Percentiles rank a stretch among this genome's conserved stretches.
phyloP scores from a whole-genome alignment of 1,140 invertebrate genomes.

The Stegodyphus dumicola region DNA sequence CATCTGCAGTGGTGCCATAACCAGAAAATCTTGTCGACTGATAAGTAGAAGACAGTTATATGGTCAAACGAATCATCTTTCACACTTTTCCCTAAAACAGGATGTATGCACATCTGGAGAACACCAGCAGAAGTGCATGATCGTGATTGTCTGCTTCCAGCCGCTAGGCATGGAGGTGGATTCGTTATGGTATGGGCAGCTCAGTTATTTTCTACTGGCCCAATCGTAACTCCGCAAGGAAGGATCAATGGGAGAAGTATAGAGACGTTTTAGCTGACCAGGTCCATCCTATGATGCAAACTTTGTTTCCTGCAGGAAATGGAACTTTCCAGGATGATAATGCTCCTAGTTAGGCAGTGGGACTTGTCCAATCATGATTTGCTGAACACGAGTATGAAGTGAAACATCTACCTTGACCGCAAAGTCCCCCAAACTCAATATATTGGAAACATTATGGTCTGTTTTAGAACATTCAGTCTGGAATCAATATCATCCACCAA shows the following conservation, averaged over 20 bases:
- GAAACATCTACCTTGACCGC: constrained; percentile 13
- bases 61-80: constrained; percentile 38
- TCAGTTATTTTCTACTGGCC: neutral
- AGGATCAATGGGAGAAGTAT: constrained; percentile 7
- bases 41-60: neutral
- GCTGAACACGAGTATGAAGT: constrained; percentile 20
- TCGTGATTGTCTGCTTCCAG: constrained; percentile 9
- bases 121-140: constrained; percentile 12
- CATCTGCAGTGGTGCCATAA: neutral
- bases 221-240: constrained; percentile 12
- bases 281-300: constrained; percentile 13
- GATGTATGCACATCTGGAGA: constrained; percentile 4
- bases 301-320: neutral
- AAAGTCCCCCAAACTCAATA: constrained; percentile 19
- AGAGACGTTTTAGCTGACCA: constrained; percentile 1
- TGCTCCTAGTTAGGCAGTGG: constrained; percentile 14
- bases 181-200: constrained; percentile 17
- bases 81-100: constrained; percentile 5
- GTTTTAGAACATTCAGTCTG: constrained; percentile 8
- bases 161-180: constrained; percentile 15
- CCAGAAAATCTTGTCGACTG: neutral
- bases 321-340: constrained; percentile 28
- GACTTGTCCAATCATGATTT: constrained; percentile 18
- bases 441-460: constrained; percentile 9
- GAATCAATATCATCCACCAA: neutral